phyloP scores from a whole-genome alignment of 2,797 vertebrate species.

The Phylloscopus collybita region DNA sequence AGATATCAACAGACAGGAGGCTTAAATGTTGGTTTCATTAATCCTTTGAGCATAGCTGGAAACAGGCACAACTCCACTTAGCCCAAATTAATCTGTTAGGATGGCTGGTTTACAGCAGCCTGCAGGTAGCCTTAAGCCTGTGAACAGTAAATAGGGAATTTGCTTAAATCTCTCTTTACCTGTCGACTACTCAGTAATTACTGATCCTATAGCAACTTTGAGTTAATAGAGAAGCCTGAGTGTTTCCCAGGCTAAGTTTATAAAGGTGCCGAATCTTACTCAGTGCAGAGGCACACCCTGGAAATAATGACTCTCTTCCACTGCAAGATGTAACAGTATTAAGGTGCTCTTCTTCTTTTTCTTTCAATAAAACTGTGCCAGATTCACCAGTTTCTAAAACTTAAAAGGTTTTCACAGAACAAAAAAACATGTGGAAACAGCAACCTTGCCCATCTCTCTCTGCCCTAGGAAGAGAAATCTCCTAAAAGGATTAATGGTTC shows the following conservation, averaged over 20 bases:
- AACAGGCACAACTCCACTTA: not conserved
- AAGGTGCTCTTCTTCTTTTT: not conserved
- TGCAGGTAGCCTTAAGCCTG: not conserved
- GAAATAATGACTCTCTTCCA: not conserved
- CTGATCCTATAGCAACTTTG: not conserved
- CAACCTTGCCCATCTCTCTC: not conserved
- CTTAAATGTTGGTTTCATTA: not conserved
- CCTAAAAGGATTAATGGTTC: slow-evolving; percentile 45
- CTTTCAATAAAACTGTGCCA: not conserved
- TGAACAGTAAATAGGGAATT: not conserved
- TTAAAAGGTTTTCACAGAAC: not conserved
- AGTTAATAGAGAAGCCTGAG: not conserved
- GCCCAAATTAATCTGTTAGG: not conserved
- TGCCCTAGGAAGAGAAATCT: not conserved
- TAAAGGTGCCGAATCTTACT: not conserved
- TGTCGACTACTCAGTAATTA: not conserved
- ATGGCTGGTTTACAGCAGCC: not conserved
- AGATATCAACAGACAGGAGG: not conserved
- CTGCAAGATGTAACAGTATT: not conserved
- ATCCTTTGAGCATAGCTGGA: not conserved
- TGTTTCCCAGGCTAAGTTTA: not conserved
- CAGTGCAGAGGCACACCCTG: not conserved
- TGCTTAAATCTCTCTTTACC: not conserved
- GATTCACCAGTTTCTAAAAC: slow-evolving; percentile 2
- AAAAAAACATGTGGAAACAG: not conserved